Evolutionary conservation across 2,797 vertebrate species (phyloP).

Genomic region (Gila robusta): DNA sequence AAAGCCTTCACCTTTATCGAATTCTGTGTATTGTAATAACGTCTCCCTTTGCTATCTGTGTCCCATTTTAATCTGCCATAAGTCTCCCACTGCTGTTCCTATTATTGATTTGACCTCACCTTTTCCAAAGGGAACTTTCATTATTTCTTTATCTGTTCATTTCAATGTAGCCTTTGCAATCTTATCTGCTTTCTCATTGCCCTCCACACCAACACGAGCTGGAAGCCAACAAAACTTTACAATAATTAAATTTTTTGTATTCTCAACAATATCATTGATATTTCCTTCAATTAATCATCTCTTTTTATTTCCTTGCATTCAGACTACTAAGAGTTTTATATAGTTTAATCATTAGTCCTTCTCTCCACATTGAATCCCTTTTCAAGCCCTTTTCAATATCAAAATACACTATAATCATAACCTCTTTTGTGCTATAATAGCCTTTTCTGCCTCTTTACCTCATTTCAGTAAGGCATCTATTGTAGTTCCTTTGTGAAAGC

Average conservation of each 20-base stretch:
- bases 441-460: not conserved
- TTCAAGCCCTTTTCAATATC: not conserved
- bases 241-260: not conserved
- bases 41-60: not conserved
- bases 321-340: not conserved
- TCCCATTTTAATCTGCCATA: not conserved
- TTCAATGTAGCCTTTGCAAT: not conserved
- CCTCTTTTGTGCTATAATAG: not conserved
- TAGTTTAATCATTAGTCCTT: not conserved
- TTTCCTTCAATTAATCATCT: not conserved
- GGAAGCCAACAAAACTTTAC: not conserved
- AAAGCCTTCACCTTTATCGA: not conserved
- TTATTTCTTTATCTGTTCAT: not conserved
- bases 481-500: not conserved
- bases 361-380: not conserved
- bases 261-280: not conserved
- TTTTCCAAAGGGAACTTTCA: not conserved
- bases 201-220: not conserved
- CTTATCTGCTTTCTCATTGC: not conserved
- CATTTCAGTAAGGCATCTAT: not conserved
- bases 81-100: not conserved
- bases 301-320: not conserved
- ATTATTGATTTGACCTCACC: constrained; percentile 5
- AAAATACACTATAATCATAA: not conserved
- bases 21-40: not conserved